Evolutionary conservation across 2,797 vertebrate genomes (phyloP).

Genomic region (Manis javanica): DNA sequence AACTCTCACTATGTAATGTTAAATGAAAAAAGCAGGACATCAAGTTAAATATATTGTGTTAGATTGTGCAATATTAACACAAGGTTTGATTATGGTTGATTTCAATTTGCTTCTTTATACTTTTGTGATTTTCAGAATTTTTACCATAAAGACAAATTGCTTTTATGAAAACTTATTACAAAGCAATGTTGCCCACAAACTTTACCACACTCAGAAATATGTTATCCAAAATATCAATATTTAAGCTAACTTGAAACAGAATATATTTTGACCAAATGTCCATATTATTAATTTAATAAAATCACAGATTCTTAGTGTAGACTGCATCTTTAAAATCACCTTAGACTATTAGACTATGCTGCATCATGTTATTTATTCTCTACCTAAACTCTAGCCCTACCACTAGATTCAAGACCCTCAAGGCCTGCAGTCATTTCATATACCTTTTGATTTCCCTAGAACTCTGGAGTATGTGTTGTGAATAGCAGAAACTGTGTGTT

Average conservation of each 20-base stretch:
- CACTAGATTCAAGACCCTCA: background rate
- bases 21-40: background rate
- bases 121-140: conserved; percentile 30
- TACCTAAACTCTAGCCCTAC: background rate
- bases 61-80: background rate
- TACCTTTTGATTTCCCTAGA: background rate
- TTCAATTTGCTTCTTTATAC: background rate
- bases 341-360: conserved; percentile 24
- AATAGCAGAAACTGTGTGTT: background rate
- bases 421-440: background rate
- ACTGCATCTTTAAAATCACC: background rate
- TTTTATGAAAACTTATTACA: background rate
- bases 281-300: background rate
- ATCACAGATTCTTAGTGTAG: background rate
- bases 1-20: background rate
- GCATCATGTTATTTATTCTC: background rate
- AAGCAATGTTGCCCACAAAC: background rate
- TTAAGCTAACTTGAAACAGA: conserved; percentile 5
- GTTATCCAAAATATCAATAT: background rate
- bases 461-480: background rate
- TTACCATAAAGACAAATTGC: background rate
- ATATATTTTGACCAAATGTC: background rate
- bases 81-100: background rate
- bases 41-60: background rate
- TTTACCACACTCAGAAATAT: conserved; percentile 10